Percentiles rank a stretch among this genome's conserved stretches.
These are phyloP conservation scores for Hippoglossus hippoglossus DNA, from an alignment of 2,797 vertebrate species.

Conservation along the genomic window DNA sequence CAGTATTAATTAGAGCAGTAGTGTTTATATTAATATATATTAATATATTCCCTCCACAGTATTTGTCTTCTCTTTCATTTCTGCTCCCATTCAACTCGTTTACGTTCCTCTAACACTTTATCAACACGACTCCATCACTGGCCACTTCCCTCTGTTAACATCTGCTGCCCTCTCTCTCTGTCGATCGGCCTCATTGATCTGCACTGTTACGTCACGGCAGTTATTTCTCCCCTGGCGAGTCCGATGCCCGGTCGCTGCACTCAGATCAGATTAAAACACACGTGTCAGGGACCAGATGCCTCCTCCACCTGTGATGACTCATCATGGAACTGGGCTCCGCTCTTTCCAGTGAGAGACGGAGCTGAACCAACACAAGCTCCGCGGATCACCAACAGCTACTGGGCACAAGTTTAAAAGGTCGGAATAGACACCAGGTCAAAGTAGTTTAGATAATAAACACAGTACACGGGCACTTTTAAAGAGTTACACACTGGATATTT, in stretches of 20 bases:
- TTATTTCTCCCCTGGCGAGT: background rate
- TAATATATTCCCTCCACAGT: no score
- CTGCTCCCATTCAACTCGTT: no score
- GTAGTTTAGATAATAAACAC: background rate
- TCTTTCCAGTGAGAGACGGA: background rate
- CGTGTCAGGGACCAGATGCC: background rate
- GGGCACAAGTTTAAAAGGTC: conserved; percentile 7
- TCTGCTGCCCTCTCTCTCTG: background rate
- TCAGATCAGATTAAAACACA: conserved; percentile 5
- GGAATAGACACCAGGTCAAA: no score
- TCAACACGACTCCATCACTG: no score
- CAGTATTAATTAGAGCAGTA: no score
- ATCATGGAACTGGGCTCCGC: background rate
- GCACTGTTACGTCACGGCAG: background rate
- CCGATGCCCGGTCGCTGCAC: background rate
- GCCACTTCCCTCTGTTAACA: background rate
- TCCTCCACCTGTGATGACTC: background rate
- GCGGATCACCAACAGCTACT: conserved; percentile 1
- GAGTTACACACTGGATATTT: background rate
- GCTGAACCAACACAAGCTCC: background rate
- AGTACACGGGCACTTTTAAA: background rate
- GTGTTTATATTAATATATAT: no score
- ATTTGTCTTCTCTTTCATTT: no score
- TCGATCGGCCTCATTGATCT: conserved; percentile 29
- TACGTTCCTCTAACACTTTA: no score